Evolutionary conservation across 2,888 invertebrate genomes (phyloP).

Genomic region (Lumbricus terrestris): DNA sequence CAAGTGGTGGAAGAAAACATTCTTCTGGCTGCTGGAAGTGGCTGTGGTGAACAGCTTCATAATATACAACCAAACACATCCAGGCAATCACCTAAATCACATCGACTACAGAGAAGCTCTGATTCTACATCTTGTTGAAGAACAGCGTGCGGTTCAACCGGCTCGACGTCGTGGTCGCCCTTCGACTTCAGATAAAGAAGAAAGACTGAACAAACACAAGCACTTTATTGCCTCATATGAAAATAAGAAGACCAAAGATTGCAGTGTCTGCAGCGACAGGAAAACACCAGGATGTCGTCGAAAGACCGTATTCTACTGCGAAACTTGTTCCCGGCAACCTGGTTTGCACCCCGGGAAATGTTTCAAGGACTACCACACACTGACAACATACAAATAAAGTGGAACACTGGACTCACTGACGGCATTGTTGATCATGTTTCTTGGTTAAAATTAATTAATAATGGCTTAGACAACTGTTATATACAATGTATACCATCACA

Average conservation of each 20-base stretch:
- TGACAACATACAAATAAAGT: background rate
- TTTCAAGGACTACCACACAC: background rate
- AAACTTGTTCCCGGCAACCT: background rate
- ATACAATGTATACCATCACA: background rate
- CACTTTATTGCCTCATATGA: no score
- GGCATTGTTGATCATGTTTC: background rate
- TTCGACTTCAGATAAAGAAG: no score
- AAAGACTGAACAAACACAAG: no score
- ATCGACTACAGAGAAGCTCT: no score
- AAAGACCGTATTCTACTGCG: background rate
- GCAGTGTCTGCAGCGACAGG: background rate
- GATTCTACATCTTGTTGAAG: no score
- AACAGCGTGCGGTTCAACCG: no score
- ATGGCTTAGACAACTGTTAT: background rate
- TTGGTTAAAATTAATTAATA: background rate
- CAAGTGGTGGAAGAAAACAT: no score
- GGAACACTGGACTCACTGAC: background rate
- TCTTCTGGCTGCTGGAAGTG: no score
- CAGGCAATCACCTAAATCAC: no score
- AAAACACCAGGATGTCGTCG: background rate
- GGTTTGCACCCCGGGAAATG: background rate
- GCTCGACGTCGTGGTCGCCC: no score
- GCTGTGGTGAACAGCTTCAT: no score
- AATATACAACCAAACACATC: no score
- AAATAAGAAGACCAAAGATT: constrained; percentile 6